Evolutionary conservation across 1,140 invertebrate species (phyloP).

Genomic region (Gonatopus flavifemur): DNA sequence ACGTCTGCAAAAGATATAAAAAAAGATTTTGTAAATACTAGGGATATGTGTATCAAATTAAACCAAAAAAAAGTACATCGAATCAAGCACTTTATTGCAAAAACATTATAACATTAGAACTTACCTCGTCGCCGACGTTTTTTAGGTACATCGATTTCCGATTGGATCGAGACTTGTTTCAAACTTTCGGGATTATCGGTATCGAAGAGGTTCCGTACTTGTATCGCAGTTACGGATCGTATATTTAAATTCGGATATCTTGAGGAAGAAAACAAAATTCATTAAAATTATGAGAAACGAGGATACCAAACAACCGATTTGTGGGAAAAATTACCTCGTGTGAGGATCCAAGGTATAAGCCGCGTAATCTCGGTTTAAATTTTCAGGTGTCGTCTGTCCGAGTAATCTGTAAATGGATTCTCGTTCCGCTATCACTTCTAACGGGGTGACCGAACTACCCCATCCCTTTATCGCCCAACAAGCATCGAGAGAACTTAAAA

Average conservation of each 20-base stretch:
- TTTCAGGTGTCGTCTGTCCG: constrained; percentile 95
- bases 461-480: constrained; percentile 92
- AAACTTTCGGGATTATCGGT: constrained; percentile 65
- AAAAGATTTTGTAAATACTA: not conserved
- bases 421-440: constrained; percentile 88
- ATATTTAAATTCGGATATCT: constrained; percentile 61
- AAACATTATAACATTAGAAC: constrained; percentile 10
- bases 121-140: constrained; percentile 68
- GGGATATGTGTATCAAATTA: not conserved
- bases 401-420: constrained; percentile 90
- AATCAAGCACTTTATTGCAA: not conserved
- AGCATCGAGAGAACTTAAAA: constrained; percentile 92
- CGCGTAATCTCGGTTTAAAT: constrained; percentile 85
- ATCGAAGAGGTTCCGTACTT: constrained; percentile 65
- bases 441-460: constrained; percentile 68
- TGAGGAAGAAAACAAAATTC: constrained; percentile 7
- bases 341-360: constrained; percentile 89
- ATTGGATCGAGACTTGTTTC: constrained; percentile 61
- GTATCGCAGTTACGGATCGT: constrained; percentile 64
- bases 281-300: constrained; percentile 1
- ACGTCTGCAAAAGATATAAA: constrained; percentile 13
- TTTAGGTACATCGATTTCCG: constrained; percentile 60
- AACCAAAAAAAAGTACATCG: constrained; percentile 4
- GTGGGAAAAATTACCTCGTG: constrained; percentile 61
- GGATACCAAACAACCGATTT: not conserved